Conservation (phyloP, 2,113 vertebrate species). For the Oxygymnocypris stewartii region DNA sequence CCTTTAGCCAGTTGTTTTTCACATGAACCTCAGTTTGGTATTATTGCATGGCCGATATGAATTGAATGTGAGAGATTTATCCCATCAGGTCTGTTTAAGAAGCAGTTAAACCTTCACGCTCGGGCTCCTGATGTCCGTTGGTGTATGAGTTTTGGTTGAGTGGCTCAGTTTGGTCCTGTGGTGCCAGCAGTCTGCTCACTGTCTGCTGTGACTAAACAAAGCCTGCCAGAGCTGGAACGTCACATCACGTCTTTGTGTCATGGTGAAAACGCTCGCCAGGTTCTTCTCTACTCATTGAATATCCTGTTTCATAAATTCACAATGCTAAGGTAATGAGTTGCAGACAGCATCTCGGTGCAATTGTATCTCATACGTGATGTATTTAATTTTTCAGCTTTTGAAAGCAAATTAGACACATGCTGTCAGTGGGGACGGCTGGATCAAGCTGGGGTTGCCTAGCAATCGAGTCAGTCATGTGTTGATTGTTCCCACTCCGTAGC, state of each 20-base stretch:
- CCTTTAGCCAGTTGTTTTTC: not conserved
- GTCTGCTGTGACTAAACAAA: slow-evolving; percentile 39
- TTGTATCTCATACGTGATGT: not conserved
- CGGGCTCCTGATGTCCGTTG: not conserved
- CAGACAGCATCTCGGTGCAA: not conserved
- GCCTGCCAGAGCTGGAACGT: not conserved
- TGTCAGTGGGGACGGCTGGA: slow-evolving; percentile 68
- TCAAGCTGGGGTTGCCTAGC: slow-evolving; percentile 52
- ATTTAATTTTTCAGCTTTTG: slow-evolving; percentile 1
- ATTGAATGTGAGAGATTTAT: not conserved
- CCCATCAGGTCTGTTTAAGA: not conserved
- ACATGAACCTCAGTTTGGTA: not conserved
- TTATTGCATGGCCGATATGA: not conserved
- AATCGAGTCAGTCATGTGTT: not conserved
- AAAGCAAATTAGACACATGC: slow-evolving; percentile 48
- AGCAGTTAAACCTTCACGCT: slow-evolving; percentile 14
- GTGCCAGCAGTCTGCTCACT: slow-evolving; percentile 1
- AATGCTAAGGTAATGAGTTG: not conserved
- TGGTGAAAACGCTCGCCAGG: not conserved
- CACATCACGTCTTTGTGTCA: slow-evolving; percentile 20
- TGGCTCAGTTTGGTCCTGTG: slow-evolving; percentile 23
- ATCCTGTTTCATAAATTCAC: not conserved
- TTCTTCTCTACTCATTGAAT: not conserved
- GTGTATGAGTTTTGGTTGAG: slow-evolving; percentile 4
- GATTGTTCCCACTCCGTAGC: not conserved